phyloP scores from a whole-genome alignment of 2,888 invertebrate genomes.

The Leptopilina syphax region DNA sequence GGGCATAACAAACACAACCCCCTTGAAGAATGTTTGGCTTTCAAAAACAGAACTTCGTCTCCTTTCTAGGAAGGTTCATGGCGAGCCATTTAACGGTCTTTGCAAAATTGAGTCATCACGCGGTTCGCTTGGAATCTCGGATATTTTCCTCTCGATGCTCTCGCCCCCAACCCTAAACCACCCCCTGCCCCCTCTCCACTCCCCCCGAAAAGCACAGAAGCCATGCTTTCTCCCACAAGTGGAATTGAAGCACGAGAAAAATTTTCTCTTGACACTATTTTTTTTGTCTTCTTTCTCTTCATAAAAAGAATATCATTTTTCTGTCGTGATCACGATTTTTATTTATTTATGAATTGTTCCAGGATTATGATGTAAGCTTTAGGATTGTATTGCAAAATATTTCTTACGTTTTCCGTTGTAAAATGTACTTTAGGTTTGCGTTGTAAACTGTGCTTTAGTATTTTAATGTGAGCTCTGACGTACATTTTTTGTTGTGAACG shows the following conservation, averaged over 20 bases:
- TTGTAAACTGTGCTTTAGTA: too few species aligned
- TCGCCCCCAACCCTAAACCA: background rate
- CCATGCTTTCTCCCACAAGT: background rate
- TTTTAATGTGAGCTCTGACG: too few species aligned
- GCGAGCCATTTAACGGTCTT: slow-evolving; percentile 76
- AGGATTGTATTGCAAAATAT: too few species aligned
- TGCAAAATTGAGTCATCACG: slow-evolving; percentile 77
- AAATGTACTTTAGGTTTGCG: too few species aligned
- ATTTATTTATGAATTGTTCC: too few species aligned
- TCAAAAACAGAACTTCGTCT: slow-evolving; percentile 70
- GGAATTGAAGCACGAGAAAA: background rate
- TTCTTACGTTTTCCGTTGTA: too few species aligned
- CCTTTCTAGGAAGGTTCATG: slow-evolving; percentile 66
- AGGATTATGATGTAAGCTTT: too few species aligned
- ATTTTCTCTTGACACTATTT: background rate
- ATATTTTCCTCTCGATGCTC: slow-evolving; percentile 74
- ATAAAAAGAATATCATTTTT: background rate
- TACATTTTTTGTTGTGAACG: too few species aligned
- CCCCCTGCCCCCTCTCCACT: background rate
- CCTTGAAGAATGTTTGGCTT: slow-evolving; percentile 73
- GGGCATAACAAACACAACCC: slow-evolving; percentile 42
- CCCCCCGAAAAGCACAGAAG: slow-evolving; percentile 13
- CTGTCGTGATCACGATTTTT: too few species aligned
- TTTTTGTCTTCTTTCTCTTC: too few species aligned
- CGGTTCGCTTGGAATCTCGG: slow-evolving; percentile 76